Base-by-base conservation (phyloP, 2,888 invertebrate species). In the Apotomis capreana region DNA sequence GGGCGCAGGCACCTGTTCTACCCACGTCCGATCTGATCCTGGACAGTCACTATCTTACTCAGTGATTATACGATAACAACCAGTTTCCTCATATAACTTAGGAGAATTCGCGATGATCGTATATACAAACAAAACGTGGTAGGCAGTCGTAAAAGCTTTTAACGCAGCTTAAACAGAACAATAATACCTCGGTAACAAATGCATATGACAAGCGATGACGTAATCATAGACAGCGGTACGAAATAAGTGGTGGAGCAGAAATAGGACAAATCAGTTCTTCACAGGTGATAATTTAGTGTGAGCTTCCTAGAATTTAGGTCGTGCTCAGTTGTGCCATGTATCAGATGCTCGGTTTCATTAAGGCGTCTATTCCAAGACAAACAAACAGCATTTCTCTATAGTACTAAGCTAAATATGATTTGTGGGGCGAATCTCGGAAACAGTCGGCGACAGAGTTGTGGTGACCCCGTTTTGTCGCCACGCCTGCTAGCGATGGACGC, bases 401-500 rank as follows among this genome's bases (percentile, higher is more conserved):
- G 84, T 81, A 82, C 84, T 84, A 84, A 81, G 86, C 89, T 89
- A 89, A 90, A 90, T 88, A 89, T 90, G 88, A 90, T 89, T 90
- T 88, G 89, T 90, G 85, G 89, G 85, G 84, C 90, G 81, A 84
- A 87, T 87, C 85, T 81, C 81, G 83, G 77, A 77, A 84, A 82
- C 83, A 74, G 80, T 80, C 82, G 81, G 83, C 82, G 86, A 85
- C 87, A 81, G 83, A 85, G 83, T 80, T 80, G 78, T 81, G 63
- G 51, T 73, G 75, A 76, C 75, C 75, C 70, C 74, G 69, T 70
- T 76, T 73, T 64, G 68, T 62, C 69, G 64, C 73, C 60, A 46
- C 60, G 70, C 68, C 59, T 54, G 67, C 63, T 70, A 26, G 65
- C 65, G 55, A 57, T 46, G 55, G 51, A 36, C 51, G 65, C 46